phyloP scores from a whole-genome alignment of 1,140 invertebrate species.

The Drosophila jambulina region DNA sequence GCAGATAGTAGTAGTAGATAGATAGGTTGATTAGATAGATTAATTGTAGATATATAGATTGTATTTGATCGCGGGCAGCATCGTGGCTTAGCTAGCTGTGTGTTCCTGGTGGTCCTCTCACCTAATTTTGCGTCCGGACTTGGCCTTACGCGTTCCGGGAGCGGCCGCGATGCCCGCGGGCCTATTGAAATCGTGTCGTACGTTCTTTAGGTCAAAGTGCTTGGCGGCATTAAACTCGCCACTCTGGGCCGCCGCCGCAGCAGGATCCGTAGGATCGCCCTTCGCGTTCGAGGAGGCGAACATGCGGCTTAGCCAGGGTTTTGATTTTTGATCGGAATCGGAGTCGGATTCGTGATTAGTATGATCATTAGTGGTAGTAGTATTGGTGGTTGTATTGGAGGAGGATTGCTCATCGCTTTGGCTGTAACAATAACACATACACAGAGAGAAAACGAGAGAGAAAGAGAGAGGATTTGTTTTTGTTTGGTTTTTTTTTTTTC shows the following conservation, averaged over 20 bases:
- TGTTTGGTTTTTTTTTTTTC: conserved; percentile 36
- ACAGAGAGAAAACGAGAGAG: conserved; percentile 71
- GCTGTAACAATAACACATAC: conserved; percentile 85
- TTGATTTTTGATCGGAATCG: conserved; percentile 70
- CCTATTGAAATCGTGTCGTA: conserved; percentile 84
- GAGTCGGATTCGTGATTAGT: conserved; percentile 70
- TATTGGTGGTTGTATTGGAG: conserved; percentile 67
- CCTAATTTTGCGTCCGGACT: conserved; percentile 85
- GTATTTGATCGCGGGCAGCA: conserved; percentile 49
- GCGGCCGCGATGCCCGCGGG: conserved; percentile 79
- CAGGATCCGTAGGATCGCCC: conserved; percentile 44
- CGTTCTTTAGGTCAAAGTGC: conserved; percentile 83
- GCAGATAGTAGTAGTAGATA: conserved; percentile 48
- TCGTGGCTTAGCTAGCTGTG: conserved; percentile 26
- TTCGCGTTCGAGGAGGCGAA: conserved; percentile 61
- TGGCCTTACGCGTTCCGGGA: conserved; percentile 68
- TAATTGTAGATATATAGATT: conserved; percentile 36
- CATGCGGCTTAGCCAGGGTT: conserved; percentile 84
- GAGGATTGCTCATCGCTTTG: conserved; percentile 81
- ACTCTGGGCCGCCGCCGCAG: conserved; percentile 26
- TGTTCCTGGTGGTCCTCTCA: conserved; percentile 69
- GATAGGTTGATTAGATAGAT: conserved; percentile 51
- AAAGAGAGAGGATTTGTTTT: conserved; percentile 69
- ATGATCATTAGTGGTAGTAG: conserved; percentile 79
- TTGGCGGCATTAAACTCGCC: conserved; percentile 80